phyloP scores from a whole-genome alignment of 2,797 vertebrate species.

The Microhierax caerulescens region DNA sequence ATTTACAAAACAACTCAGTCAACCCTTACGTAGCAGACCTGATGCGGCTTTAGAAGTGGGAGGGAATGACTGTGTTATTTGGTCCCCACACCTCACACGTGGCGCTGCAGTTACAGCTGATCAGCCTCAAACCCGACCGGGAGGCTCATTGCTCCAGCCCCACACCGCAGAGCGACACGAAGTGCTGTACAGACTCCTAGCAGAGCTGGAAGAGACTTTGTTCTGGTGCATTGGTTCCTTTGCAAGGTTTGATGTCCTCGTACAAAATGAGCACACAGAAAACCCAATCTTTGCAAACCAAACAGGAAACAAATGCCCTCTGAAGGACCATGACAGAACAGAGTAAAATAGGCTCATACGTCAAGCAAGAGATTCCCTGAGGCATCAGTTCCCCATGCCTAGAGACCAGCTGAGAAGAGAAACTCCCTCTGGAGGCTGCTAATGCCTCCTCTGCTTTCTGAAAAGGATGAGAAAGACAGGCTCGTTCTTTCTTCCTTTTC shows the following conservation, averaged over 20 bases:
- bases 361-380: conserved; percentile 7
- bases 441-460: neutral
- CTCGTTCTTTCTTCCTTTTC: neutral
- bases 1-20: conserved; percentile 46
- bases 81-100: neutral
- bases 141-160: neutral
- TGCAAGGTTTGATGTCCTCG: neutral
- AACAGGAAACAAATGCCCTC: neutral
- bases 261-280: neutral
- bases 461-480: neutral
- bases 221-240: neutral
- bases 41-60: neutral
- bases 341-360: neutral
- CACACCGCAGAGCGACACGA: neutral
- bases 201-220: neutral
- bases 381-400: neutral
- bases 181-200: neutral
- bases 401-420: neutral
- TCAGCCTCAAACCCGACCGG: neutral
- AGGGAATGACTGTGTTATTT: neutral
- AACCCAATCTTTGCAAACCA: neutral
- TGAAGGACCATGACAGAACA: neutral
- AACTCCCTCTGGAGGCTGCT: conserved; percentile 63
- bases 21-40: neutral
- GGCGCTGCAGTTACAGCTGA: neutral